Evolutionary conservation across 1,140 invertebrate species (phyloP).

Genomic region (Drosophila navojoa): DNA sequence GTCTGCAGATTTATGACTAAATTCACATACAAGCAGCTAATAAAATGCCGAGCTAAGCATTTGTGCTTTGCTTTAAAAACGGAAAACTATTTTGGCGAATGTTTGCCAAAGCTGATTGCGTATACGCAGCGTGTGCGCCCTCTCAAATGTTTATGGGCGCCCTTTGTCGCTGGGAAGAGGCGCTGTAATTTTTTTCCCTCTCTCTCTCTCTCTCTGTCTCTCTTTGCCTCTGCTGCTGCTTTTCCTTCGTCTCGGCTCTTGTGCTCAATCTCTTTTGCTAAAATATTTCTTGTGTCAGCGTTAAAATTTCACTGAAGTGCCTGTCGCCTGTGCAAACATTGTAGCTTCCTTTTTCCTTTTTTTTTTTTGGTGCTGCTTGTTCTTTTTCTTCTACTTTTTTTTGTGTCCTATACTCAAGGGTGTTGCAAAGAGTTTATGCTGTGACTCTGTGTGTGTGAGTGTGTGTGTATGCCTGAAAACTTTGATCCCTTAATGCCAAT

Average conservation of each 20-base stretch:
- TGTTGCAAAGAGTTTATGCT: constrained; percentile 69
- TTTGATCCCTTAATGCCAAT: constrained; percentile 82
- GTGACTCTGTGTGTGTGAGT: constrained; percentile 5
- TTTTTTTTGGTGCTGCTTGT: not conserved
- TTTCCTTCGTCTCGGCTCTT: not conserved
- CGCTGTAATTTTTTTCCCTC: constrained; percentile 19
- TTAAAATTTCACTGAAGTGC: constrained; percentile 75
- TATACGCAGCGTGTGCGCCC: constrained; percentile 71
- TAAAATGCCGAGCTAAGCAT: constrained; percentile 79
- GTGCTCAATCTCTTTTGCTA: constrained; percentile 51
- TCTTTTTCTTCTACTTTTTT: not conserved
- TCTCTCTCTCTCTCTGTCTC: constrained; percentile 4
- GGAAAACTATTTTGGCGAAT: constrained; percentile 75
- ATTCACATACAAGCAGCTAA: constrained; percentile 80
- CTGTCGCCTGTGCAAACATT: constrained; percentile 73
- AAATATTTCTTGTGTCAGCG: constrained; percentile 81
- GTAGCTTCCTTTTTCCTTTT: constrained; percentile 17
- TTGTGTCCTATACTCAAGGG: constrained; percentile 62
- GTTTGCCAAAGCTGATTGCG: constrained; percentile 76
- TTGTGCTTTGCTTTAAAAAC: constrained; percentile 70
- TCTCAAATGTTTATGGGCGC: constrained; percentile 63
- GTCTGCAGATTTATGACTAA: constrained; percentile 78
- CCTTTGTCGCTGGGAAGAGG: constrained; percentile 46
- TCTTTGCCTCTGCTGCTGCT: too few relatives aligned
- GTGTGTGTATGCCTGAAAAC: constrained; percentile 43